Percentiles rank a stretch among this genome's conserved stretches.
Evolutionary conservation across 1,140 invertebrate species (phyloP).

Genomic region (Bombyx mandarina): DNA sequence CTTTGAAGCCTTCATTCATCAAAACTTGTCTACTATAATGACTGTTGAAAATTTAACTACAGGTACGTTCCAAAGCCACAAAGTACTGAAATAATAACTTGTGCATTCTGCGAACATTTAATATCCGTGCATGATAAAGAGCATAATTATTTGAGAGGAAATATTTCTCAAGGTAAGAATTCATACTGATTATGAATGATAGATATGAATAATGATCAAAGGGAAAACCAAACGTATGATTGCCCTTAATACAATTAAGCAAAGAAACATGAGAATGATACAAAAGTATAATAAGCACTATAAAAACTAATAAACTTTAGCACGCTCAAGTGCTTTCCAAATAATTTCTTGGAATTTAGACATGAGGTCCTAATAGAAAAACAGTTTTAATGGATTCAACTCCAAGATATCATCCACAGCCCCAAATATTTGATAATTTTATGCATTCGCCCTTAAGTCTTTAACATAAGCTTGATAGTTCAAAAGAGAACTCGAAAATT

Average conservation of each 20-base stretch:
- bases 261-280: too few relatives aligned
- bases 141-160: constrained; percentile 32
- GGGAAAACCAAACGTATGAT: not conserved
- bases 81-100: not conserved
- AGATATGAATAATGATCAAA: not conserved
- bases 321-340: not conserved
- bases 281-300: not conserved
- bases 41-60: not conserved
- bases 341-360: not conserved
- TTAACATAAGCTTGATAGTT: not conserved
- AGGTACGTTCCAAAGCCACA: constrained; percentile 2
- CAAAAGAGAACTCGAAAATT: not conserved
- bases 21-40: not conserved
- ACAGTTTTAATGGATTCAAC: not conserved
- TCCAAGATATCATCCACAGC: not conserved
- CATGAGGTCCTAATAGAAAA: not conserved
- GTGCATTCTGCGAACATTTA: constrained; percentile 20
- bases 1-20: not conserved
- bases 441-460: not conserved
- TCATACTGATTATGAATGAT: not conserved
- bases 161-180: constrained; percentile 30
- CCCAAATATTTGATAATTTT: constrained; percentile 1
- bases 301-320: not conserved
- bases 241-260: not conserved
- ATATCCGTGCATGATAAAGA: constrained; percentile 32